phyloP scores from a whole-genome alignment of 2,113 vertebrate species.

The Geococcyx californianus region DNA sequence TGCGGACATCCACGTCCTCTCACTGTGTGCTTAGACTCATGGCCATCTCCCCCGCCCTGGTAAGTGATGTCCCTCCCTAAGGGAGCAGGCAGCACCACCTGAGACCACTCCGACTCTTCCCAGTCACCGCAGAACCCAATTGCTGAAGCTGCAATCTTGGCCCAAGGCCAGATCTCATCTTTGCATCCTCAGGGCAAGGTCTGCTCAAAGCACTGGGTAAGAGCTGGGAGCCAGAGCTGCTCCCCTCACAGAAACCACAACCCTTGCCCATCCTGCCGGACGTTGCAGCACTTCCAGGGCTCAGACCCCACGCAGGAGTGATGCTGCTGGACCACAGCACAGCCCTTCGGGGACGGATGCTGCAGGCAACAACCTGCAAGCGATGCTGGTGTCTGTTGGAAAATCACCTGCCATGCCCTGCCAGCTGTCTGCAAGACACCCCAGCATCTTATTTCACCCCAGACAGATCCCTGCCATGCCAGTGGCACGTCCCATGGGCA shows the following conservation, averaged over 20 bases:
- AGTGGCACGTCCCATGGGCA: background rate
- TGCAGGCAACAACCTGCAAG: background rate
- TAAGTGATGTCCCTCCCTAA: fast-evolving
- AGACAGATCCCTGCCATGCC: background rate
- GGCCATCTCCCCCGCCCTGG: background rate
- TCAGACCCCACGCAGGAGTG: fast-evolving
- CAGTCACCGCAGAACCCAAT: fast-evolving
- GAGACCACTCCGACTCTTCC: fast-evolving
- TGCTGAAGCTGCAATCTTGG: background rate
- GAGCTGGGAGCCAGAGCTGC: background rate
- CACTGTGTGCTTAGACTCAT: fast-evolving
- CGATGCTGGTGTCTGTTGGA: background rate
- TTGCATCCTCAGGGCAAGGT: background rate
- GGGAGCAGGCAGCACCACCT: background rate
- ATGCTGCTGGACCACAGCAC: background rate
- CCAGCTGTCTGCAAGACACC: background rate
- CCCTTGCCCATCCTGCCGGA: background rate
- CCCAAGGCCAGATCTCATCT: background rate
- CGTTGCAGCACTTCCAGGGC: background rate
- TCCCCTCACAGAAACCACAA: background rate
- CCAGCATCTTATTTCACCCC: background rate
- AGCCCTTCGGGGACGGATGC: background rate
- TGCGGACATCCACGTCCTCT: fast-evolving
- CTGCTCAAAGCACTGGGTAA: background rate
- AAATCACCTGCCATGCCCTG: background rate